A percentile compares a stretch with the other conserved stretches of the same genome.
phyloP scores from a whole-genome alignment of 2,888 invertebrate genomes.

The Eupithecia tripunctaria region DNA sequence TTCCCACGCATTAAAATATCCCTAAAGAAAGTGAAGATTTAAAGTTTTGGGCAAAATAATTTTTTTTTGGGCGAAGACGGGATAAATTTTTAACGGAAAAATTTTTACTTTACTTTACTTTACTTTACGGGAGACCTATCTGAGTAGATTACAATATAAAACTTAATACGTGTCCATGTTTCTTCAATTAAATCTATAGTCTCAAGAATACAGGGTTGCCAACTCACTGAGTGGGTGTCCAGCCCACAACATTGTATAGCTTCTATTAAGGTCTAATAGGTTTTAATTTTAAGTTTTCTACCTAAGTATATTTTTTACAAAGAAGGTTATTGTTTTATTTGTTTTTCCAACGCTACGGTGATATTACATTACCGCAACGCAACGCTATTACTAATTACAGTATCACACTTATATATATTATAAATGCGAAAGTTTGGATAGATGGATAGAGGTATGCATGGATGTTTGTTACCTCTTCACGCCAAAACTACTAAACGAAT shows the following conservation, averaged over 20 bases:
- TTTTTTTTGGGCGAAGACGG: not conserved
- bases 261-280: not conserved
- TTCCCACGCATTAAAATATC: too few species aligned
- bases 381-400: too few species aligned
- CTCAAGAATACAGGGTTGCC: not conserved
- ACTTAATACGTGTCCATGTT: not conserved
- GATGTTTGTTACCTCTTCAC: too few species aligned
- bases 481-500: too few species aligned
- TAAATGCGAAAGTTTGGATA: too few species aligned
- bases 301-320: not conserved
- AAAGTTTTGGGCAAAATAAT: not conserved
- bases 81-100: too few species aligned
- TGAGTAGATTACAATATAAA: too few species aligned
- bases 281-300: not conserved
- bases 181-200: not conserved
- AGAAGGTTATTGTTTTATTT: not conserved
- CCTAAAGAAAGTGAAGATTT: not conserved
- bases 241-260: not conserved
- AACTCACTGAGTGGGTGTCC: not conserved
- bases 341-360: not conserved
- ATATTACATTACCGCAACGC: too few species aligned
- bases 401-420: too few species aligned
- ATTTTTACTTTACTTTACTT: too few species aligned
- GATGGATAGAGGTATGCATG: too few species aligned
- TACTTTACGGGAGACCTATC: too few species aligned